Conservation (phyloP, 2,888 invertebrate genomes). For the Lithophane ornitopus region DNA sequence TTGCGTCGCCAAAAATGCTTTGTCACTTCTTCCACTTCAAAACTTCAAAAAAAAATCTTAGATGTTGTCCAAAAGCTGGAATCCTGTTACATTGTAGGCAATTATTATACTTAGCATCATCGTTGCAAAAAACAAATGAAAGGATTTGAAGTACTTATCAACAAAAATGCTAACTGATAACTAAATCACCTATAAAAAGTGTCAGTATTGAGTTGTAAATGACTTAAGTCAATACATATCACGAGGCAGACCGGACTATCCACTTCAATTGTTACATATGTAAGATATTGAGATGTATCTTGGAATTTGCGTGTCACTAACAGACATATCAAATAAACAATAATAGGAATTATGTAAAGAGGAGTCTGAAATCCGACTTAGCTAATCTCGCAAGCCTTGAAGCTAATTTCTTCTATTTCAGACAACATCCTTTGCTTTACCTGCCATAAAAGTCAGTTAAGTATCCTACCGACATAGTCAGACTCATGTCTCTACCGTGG, state of each 20-base stretch:
- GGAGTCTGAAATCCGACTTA: not conserved
- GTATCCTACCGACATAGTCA: not conserved
- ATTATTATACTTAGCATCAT: not conserved
- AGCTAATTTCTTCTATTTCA: not conserved
- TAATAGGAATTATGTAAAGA: not conserved
- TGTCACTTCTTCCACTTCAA: too few species aligned
- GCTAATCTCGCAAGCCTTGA: not conserved
- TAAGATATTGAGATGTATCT: not conserved
- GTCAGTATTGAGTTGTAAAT: slow-evolving; percentile 9
- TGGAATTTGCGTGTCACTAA: slow-evolving; percentile 1
- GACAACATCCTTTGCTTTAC: not conserved
- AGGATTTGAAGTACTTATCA: slow-evolving; percentile 3
- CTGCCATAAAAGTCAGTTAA: not conserved
- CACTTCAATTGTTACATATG: not conserved
- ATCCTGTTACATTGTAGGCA: not conserved
- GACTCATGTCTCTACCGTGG: not conserved
- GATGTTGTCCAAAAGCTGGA: too few species aligned
- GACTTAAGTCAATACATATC: slow-evolving; percentile 7
- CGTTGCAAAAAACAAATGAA: not conserved
- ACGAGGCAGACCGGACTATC: slow-evolving; percentile 29
- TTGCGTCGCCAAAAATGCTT: not conserved
- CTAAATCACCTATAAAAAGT: slow-evolving; percentile 12
- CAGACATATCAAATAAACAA: not conserved
- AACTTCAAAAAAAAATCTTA: too few species aligned
- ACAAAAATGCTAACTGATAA: not conserved